phyloP scores from a whole-genome alignment of 2,888 invertebrate genomes.

The Nephrocerus scutellatus region DNA sequence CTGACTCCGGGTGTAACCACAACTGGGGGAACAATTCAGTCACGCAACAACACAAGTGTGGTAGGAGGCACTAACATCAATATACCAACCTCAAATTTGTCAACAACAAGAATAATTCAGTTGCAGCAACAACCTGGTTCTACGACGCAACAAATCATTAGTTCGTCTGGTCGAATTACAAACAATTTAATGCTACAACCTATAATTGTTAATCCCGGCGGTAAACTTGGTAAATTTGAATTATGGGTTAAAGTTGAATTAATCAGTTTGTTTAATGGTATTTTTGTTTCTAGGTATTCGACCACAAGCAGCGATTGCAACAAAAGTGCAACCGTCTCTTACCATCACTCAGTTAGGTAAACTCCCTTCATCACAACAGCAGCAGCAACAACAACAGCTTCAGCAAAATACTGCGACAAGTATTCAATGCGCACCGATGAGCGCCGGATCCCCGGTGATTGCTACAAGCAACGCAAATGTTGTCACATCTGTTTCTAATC shows the following conservation, averaged over 20 bases:
- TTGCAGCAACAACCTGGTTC: constrained; percentile 42
- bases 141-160: constrained; percentile 40
- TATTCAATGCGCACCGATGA: constrained; percentile 31
- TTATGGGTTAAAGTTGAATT: background rate
- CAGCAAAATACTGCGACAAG: constrained; percentile 31
- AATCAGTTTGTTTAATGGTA: constrained; percentile 2
- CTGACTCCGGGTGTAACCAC: constrained; percentile 25
- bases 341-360: constrained; percentile 45
- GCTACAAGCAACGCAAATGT: constrained; percentile 16
- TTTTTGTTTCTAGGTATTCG: constrained; percentile 32
- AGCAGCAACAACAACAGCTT: constrained; percentile 19
- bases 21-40: constrained; percentile 22
- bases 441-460: constrained; percentile 13
- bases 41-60: constrained; percentile 22
- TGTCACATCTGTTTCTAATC: constrained; percentile 10
- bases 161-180: constrained; percentile 37
- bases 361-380: constrained; percentile 29
- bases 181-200: constrained; percentile 47
- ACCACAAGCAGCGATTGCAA: constrained; percentile 43
- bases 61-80: constrained; percentile 31
- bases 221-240: constrained; percentile 39
- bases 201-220: constrained; percentile 40
- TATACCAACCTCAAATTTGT: constrained; percentile 37
- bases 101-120: constrained; percentile 45
- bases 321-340: constrained; percentile 45